Base-by-base conservation (phyloP, 2,113 vertebrate genomes). In the Limanda limanda region DNA sequence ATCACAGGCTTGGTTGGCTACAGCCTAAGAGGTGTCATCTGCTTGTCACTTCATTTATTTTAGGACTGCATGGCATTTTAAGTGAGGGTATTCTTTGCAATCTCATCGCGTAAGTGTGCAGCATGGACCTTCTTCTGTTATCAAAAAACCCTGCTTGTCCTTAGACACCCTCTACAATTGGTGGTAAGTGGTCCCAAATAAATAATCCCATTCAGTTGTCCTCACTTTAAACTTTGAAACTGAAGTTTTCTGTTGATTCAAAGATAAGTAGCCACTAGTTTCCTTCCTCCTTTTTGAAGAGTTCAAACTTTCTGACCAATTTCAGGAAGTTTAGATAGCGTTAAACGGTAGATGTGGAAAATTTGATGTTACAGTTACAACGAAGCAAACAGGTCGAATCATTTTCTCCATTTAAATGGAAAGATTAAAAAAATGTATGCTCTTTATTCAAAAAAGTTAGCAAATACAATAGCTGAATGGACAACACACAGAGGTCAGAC, bases 41-140 rank as follows among this genome's bases (percentile, higher is more conserved):
- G 27, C 24, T 68, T 78, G 63, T 82, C 75, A 68, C 71, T 79
- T 84, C 14, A 82, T 84, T 87, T 85, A 78, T 88, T 86, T 78
- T 68, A 20, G 62, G 47, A 58, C 59, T 7, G 57, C 60, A 57
- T 76, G 52, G 57, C 60, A 78, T 79, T 76, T 71, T 59, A 24
- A 65, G 23, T 60, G 21, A 62, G 48, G 7, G 18, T 7, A 20
- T 82, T 67, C 15, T 75, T 54, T 80, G 60, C 37, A 20, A 11
- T 55, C 65, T 79, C 57, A 68, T 79, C 68, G 47, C 37, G 76
- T 11, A 57, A 51, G 25, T 60, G 67, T 15, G 35, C 0, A 0
- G 21, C 23, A 1, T 4, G 54, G 7, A 55, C 47, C 5, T 17
- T 10, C 3, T 21, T 47, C 51, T 64, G 62, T 67, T 56, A 52